Evolutionary conservation across 2,888 invertebrate genomes (phyloP), one percentile per base, ranked within the genome.

Genomic region (Catocala nupta): DNA sequence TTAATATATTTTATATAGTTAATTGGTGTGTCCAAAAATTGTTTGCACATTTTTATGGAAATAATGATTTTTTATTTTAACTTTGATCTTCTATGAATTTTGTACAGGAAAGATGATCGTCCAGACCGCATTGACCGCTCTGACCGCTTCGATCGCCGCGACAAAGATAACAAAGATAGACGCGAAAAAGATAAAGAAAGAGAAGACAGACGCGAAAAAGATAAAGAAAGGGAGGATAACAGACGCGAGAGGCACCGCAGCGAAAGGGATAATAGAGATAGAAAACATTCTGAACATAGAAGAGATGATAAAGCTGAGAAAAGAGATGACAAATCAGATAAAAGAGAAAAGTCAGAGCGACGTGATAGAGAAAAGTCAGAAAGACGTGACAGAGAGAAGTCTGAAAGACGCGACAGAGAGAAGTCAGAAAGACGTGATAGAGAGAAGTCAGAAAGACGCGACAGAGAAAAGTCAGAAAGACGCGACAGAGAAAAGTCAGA

Each of bases 21-120:
- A n/a, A n/a, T n/a, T n/a, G n/a, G n/a, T n/a, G n/a, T n/a, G n/a
- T n/a, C n/a, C n/a, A 2, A 16, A 16, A 16, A 16, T 16, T 16
- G 16, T 16, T 16, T 16, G 16, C 16, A 16, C 16, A 16, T 16
- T 16, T 16, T 16, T 16, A 16, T 16, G 16, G 16, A 16, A 16
- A 16, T 16, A 16, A 16, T 16, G 16, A 16, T 16, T 16, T 16
- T 16, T 16, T 1, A 16, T 2, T 16, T 16, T 16, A 16, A 16
- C 16, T 16, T 16, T 16, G 25, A 25, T 3, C 16, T 5, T 34
- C 34, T 5, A 33, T 47, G 54, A 51, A 52, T 33, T 33, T 36
- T 13, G 44, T 33, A 50, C 71, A 90, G 90, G 52, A 86, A 85
- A 75, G 87, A 89, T 13, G 48, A 47, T 5, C 47, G 47, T 1